These are phyloP conservation scores for Pachydiplax longipennis DNA, from an alignment of 2,888 invertebrate species.

Conservation along the genomic window DNA sequence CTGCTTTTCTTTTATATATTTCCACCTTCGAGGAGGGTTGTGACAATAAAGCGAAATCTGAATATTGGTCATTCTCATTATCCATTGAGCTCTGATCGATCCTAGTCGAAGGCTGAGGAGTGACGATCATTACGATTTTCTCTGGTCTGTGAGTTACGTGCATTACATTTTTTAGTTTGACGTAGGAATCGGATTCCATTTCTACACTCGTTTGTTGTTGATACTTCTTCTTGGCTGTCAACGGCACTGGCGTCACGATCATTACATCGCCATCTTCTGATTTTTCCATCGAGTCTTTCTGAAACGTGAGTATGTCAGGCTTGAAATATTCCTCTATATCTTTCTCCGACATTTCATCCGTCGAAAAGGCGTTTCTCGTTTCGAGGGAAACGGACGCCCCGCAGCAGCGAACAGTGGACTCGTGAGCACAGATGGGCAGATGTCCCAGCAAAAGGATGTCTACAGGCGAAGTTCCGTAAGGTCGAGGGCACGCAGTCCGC, in stretches of 20 bases:
- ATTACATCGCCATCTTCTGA: neutral
- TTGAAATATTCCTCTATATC: neutral
- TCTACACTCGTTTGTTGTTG: neutral
- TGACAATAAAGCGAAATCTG: neutral
- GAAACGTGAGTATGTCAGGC: neutral
- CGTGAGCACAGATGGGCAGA: constrained; percentile 47
- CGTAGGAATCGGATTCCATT: neutral
- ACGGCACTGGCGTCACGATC: constrained; percentile 15
- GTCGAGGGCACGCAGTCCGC: constrained; percentile 42
- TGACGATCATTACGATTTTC: neutral
- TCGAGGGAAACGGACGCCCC: constrained; percentile 47
- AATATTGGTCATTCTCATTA: neutral
- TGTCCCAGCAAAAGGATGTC: constrained; percentile 47
- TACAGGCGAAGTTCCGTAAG: constrained; percentile 23
- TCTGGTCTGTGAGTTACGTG: constrained; percentile 11
- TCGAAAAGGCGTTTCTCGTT: no score
- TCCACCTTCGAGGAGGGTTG: neutral
- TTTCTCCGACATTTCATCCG: neutral
- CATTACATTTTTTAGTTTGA: neutral
- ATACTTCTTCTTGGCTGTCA: neutral
- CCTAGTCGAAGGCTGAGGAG: neutral
- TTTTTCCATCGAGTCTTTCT: neutral
- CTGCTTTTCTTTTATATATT: neutral
- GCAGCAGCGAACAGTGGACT: constrained; percentile 47
- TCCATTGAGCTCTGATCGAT: no score